Evolutionary conservation across 2,888 invertebrate species (phyloP), one percentile per base, ranked within the genome.

Genomic region (Archips xylosteana): DNA sequence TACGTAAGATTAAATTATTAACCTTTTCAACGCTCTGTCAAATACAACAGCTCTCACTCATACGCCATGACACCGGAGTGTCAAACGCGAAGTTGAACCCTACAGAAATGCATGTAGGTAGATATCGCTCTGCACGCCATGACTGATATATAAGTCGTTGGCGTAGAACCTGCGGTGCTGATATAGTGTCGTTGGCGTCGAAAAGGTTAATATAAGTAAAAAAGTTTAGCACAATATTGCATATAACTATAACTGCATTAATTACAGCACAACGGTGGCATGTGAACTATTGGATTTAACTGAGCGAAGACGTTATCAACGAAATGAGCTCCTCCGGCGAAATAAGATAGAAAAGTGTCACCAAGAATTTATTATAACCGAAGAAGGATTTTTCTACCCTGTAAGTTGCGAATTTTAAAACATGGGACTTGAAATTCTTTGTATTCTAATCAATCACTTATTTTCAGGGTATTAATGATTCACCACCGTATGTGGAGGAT

Each of bases 211-310:
- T n/a, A 39, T 39, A 39, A 6, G 5, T 6, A 4, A 1, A 6
- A 39, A 39, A 39, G 39, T 39, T 6, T 39, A 39, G 6, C 39
- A 39, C 3, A 39, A 39, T 5, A 39, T 39, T 39, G n/a, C 5
- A 39, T 4, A 0, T 39, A 51, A 51, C n/a, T n/a, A n/a, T n/a
- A 51, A 51, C 2, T 54, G 2, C n/a, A 15, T 4, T 57, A 23
- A 54, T 59, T 71, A 36, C 80, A 94, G 94, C 51, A 92, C 91
- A 23, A 89, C 89, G 12, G 86, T 94, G 6, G 86, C 92, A 0
- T 94, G 94, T 76, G 94, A 94, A 79, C 85, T 94, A 62, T 81
- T 94, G 75, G 92, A 94, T 78, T 80, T 94, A 70, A 93, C 94
- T 2, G 86, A 89, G 70, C 85, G 94, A 2, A 89, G 86, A 64